phyloP scores from a whole-genome alignment of 2,888 invertebrate genomes.

The Synanthedon vespiformis region DNA sequence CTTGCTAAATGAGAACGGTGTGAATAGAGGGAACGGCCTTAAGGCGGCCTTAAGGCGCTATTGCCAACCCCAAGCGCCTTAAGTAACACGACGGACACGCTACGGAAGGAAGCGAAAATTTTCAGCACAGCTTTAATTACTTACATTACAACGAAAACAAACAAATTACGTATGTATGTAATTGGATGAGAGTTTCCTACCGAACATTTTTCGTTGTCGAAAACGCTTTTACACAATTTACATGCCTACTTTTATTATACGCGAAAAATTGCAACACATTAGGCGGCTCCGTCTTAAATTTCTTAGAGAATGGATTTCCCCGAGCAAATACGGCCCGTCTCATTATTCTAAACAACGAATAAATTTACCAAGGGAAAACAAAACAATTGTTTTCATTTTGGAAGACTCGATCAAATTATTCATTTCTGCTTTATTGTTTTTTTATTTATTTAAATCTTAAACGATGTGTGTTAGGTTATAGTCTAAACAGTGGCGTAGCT shows the following conservation, averaged over 20 bases:
- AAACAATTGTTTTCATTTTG: constrained; percentile 66
- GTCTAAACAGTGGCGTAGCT: too few relatives aligned
- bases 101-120: constrained; percentile 16
- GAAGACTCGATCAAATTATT: constrained; percentile 60
- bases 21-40: too few relatives aligned
- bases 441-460: too few relatives aligned
- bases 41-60: too few relatives aligned
- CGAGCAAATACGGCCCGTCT: constrained; percentile 55
- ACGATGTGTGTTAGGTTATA: too few relatives aligned
- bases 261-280: constrained; percentile 61
- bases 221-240: background rate
- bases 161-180: too few relatives aligned
- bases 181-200: background rate
- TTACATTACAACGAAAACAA: too few relatives aligned
- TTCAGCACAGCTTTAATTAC: background rate
- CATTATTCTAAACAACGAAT: constrained; percentile 67
- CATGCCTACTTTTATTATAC: constrained; percentile 38
- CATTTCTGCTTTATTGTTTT: constrained; percentile 35
- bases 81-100: constrained; percentile 17
- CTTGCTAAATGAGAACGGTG: too few relatives aligned
- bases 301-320: constrained; percentile 60
- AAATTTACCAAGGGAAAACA: constrained; percentile 62
- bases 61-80: background rate
- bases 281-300: constrained; percentile 51
- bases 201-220: background rate